A percentile compares a stretch with the other conserved stretches of the same genome.
Evolutionary conservation across 2,797 vertebrate species (phyloP).

Genomic region (Eulemur albifrons): DNA sequence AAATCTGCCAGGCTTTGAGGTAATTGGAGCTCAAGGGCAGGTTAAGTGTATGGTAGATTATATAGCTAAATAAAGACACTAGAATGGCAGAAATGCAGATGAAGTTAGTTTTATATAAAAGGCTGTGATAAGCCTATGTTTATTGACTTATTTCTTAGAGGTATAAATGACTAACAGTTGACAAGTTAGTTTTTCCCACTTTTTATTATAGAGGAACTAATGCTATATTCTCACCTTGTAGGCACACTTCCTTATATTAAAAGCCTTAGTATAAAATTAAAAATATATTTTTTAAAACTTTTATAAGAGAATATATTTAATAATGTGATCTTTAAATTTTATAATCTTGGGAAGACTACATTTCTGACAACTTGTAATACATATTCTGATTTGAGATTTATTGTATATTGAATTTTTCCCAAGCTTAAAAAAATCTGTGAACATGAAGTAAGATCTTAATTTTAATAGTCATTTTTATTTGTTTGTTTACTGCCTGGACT

Average conservation of each 20-base stretch:
- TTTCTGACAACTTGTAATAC: conserved; percentile 49
- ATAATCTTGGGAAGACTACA: conserved; percentile 55
- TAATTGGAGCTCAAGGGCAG: not conserved
- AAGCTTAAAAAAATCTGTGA: conserved; percentile 39
- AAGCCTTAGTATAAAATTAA: conserved; percentile 4
- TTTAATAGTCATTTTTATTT: conserved; percentile 58
- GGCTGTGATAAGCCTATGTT: not conserved
- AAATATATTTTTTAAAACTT: conserved; percentile 4
- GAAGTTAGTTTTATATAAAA: not conserved
- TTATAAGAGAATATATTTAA: not conserved
- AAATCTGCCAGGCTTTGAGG: not conserved
- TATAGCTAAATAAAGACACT: not conserved
- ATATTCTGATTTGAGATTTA: conserved; percentile 16
- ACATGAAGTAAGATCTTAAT: conserved; percentile 72
- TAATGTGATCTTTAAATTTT: conserved; percentile 9
- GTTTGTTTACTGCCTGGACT: conserved; percentile 64
- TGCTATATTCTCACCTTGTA: not conserved
- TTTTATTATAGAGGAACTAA: not conserved
- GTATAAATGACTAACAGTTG: not conserved
- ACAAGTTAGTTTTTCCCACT: not conserved
- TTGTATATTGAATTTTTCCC: conserved; percentile 52
- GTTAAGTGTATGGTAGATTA: not conserved
- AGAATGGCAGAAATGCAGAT: not conserved
- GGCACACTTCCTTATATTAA: not conserved
- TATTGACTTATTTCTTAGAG: not conserved